Percentiles rank a stretch among this genome's conserved stretches.
Conservation (phyloP, 2,888 invertebrate species). For the Nyleta sp. region DNA sequence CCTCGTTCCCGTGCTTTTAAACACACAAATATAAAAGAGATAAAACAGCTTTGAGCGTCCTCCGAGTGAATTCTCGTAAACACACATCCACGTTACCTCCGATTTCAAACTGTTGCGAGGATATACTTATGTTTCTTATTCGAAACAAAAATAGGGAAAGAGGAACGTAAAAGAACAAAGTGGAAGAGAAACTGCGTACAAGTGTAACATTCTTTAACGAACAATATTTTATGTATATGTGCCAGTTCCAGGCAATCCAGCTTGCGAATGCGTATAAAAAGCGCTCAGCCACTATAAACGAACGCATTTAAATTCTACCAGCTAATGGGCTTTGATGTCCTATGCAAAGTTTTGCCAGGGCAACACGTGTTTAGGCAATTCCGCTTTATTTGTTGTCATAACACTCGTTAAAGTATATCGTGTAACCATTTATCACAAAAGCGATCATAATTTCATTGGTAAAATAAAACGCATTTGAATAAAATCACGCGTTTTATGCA, state of each 20-base stretch:
- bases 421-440: not conserved
- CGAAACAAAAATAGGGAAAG: not conserved
- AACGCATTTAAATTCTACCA: conserved; percentile 17
- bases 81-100: conserved; percentile 20
- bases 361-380: conserved; percentile 11
- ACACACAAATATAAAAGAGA: conserved; percentile 29
- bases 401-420: not conserved
- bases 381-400: conserved; percentile 11
- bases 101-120: conserved; percentile 19
- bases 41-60: conserved; percentile 35
- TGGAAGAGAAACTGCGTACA: no score
- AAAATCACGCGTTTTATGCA: no score
- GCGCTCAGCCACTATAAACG: no score
- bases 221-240: no score
- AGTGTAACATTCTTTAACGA: no score
- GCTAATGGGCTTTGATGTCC: conserved; percentile 23
- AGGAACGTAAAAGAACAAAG: not conserved
- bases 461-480: no score
- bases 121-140: conserved; percentile 8
- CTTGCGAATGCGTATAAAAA: no score
- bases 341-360: not conserved
- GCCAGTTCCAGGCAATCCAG: no score
- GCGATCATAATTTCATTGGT: not conserved
- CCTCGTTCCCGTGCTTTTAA: conserved; percentile 6
- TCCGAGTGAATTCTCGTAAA: conserved; percentile 24